These are phyloP conservation scores for Amblyopsis hoosieri DNA, from an alignment of 2,797 vertebrate species.

Conservation along the genomic window DNA sequence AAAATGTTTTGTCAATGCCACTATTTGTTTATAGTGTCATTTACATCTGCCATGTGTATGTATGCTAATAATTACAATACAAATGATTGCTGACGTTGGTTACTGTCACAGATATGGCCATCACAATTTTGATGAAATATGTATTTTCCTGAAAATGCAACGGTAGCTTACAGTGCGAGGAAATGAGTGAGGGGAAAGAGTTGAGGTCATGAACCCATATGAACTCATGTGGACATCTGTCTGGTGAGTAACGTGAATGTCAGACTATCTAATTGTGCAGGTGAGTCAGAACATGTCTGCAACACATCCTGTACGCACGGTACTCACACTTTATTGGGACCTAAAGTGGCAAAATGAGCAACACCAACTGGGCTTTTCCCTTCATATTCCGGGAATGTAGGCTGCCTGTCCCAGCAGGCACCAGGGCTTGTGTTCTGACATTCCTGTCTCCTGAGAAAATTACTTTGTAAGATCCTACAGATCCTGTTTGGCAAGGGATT, in stretches of 20 bases:
- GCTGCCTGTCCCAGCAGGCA: constrained; percentile 73
- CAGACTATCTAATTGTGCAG: constrained; percentile 53
- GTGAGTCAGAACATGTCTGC: constrained; percentile 70
- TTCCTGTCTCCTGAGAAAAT: constrained; percentile 83
- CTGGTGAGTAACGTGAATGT: constrained; percentile 26
- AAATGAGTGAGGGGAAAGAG: neutral
- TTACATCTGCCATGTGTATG: neutral
- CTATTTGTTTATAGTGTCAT: neutral
- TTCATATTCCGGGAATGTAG: constrained; percentile 59
- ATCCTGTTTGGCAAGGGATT: constrained; percentile 81
- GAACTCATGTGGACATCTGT: constrained; percentile 3
- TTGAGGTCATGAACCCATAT: too few species aligned
- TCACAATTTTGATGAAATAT: too few species aligned
- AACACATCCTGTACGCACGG: constrained; percentile 42
- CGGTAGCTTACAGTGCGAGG: neutral
- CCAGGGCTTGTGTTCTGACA: constrained; percentile 66
- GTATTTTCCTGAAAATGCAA: too few species aligned
- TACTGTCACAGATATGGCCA: constrained; percentile 1
- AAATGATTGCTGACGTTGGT: neutral
- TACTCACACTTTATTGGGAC: neutral
- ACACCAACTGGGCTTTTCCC: constrained; percentile 55
- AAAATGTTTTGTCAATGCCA: neutral
- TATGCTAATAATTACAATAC: neutral
- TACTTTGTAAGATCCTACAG: constrained; percentile 78
- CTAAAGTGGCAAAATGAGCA: constrained; percentile 39